Percentiles rank a stretch among this genome's conserved stretches.
Evolutionary conservation across 1,140 invertebrate genomes (phyloP).

Genomic region (Heliconius nattereri): DNA sequence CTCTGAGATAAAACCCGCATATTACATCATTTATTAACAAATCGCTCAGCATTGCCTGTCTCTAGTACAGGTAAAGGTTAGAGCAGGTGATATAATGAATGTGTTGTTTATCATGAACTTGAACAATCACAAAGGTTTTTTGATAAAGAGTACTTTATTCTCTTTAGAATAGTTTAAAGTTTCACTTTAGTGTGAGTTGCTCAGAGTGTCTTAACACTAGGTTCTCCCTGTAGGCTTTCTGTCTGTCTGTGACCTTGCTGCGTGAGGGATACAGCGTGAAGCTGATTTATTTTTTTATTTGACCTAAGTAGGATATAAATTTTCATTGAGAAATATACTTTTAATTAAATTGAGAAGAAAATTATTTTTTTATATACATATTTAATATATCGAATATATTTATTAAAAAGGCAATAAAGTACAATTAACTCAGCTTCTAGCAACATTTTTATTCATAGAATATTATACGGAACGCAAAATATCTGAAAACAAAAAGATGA

Average conservation of each 20-base stretch:
- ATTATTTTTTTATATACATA: neutral
- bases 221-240: too few species aligned
- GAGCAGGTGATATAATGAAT: conserved; percentile 29
- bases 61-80: conserved; percentile 28
- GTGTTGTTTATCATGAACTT: conserved; percentile 52
- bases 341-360: neutral
- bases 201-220: too few species aligned
- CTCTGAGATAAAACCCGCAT: conserved; percentile 54
- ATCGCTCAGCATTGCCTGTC: conserved; percentile 41
- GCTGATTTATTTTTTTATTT: neutral
- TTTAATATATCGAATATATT: neutral
- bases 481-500: conserved; percentile 29
- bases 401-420: neutral
- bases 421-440: neutral
- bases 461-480: conserved; percentile 27
- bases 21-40: conserved; percentile 47
- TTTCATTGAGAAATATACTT: neutral
- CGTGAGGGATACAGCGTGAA: too few species aligned
- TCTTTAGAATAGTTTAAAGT: neutral
- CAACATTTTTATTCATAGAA: neutral
- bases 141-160: neutral
- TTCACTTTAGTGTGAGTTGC: too few species aligned
- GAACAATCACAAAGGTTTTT: conserved; percentile 51
- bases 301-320: neutral
- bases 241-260: too few species aligned